These are phyloP conservation scores for Vidua chalybeata DNA, from an alignment of 2,113 vertebrate species.

Conservation along the genomic window DNA sequence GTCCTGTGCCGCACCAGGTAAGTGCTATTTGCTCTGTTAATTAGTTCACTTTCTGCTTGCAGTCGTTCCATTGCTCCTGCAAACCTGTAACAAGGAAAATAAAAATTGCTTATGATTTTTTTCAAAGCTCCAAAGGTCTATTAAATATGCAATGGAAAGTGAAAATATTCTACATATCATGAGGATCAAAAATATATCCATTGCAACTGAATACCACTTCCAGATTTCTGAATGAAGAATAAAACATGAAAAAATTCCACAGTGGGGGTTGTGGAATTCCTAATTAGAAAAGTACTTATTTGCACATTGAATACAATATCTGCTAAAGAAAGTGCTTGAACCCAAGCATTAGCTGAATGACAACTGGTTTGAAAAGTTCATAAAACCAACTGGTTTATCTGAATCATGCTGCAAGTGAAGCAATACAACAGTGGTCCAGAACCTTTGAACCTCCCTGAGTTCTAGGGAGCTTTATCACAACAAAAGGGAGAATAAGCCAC, in stretches of 20 bases:
- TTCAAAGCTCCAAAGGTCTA: background rate
- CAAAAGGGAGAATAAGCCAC: background rate
- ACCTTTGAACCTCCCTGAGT: background rate
- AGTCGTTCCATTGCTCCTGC: slow-evolving; percentile 93
- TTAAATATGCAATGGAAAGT: background rate
- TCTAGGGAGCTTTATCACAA: background rate
- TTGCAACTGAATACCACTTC: background rate
- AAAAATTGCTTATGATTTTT: background rate
- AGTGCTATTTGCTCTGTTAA: slow-evolving; percentile 92
- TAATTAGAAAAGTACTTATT: background rate
- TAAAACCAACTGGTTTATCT: background rate
- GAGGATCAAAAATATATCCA: background rate
- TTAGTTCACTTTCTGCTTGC: slow-evolving; percentile 91
- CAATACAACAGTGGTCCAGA: background rate
- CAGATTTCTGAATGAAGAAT: background rate
- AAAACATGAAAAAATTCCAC: background rate
- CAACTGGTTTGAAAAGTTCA: background rate
- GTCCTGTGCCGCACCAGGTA: slow-evolving; percentile 94
- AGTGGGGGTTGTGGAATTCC: background rate
- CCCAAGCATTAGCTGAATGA: background rate
- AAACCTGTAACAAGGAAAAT: slow-evolving; percentile 80
- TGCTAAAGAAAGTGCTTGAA: background rate
- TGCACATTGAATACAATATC: background rate
- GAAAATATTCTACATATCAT: background rate
- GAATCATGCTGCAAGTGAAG: background rate